Evolutionary conservation across 2,113 vertebrate genomes (phyloP).

Genomic region (Elephantulus edwardii): DNA sequence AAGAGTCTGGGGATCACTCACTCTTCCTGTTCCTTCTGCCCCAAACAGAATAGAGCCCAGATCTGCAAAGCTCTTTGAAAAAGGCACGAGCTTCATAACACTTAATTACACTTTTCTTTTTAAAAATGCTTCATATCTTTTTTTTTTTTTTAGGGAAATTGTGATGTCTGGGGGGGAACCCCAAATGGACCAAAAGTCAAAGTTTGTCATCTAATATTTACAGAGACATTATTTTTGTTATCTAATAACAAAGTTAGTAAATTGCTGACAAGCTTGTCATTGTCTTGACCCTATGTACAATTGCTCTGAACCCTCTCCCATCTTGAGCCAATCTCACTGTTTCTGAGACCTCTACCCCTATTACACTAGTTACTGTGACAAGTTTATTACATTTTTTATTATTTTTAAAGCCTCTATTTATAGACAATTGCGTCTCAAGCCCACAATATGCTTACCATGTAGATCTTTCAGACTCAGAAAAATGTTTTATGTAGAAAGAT

Average conservation of each 20-base stretch:
- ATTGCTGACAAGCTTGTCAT: constrained; percentile 29
- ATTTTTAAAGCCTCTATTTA: background rate
- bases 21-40: background rate
- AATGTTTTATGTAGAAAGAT: background rate
- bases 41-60: background rate
- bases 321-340: too few species aligned
- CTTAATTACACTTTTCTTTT: constrained; percentile 1
- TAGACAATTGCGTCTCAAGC: background rate
- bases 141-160: constrained; percentile 25
- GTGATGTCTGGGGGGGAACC: background rate
- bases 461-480: background rate
- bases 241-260: constrained; percentile 18
- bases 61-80: background rate
- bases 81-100: background rate
- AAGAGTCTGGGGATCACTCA: background rate
- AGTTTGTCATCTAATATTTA: background rate
- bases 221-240: constrained; percentile 13
- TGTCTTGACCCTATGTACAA: too few species aligned
- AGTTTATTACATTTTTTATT: background rate
- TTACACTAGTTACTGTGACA: too few species aligned
- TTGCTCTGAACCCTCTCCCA: too few species aligned
- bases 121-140: constrained; percentile 7
- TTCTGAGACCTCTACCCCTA: too few species aligned
- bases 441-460: background rate
- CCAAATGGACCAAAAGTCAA: background rate